Base-by-base conservation (phyloP, 2,113 vertebrate species). In the Spea bombifrons region DNA sequence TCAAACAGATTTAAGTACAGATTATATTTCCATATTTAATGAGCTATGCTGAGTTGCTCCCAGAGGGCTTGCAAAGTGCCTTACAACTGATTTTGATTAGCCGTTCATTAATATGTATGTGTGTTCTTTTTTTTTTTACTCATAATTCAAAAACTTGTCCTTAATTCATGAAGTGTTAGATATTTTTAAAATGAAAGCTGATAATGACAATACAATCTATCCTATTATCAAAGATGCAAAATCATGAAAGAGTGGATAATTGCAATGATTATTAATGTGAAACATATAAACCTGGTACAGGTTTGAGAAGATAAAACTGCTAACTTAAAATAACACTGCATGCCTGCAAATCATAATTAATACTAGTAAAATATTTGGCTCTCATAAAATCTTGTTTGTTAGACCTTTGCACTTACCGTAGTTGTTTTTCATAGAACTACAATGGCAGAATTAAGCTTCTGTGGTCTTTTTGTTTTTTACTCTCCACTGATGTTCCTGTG, bases 31-130 rank as follows among this genome's bases (percentile, higher is more conserved):
- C 45, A 73, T 55, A 55, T 83, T 85, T 87, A 88, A 86, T 85
- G 83, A 88, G 78, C 46, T 63, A 16, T 75, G 61, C 49, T 73
- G 82, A 73, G 47, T 49, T 75, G 86, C 82, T 85, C 85, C 82
- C 82, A 80, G 71, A 84, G 79, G 82, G 73, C 77, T 85, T 85
- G 76, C 48, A 86, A 88, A 86, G 74, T 81, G 65, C 65, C 45
- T 84, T 70, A 82, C 78, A 84, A 83, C 44, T 67, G 80, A 45
- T 84, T 86, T 84, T 87, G 69, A 87, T 87, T 84, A 83, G 73
- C 67, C 83, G 4, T 69, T 86, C 83, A 66, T 85, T 85, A 84
- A 85, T 84, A 85, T 82, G 8, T 15, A 68, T 76, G 76, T 44
- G n/a, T 87, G 30, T 30, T 30, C 30, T 30, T 30, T 30, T 30